Evolutionary conservation across 2,888 invertebrate species (phyloP), one percentile per base, ranked within the genome.

Genomic region (Sturmia bella): DNA sequence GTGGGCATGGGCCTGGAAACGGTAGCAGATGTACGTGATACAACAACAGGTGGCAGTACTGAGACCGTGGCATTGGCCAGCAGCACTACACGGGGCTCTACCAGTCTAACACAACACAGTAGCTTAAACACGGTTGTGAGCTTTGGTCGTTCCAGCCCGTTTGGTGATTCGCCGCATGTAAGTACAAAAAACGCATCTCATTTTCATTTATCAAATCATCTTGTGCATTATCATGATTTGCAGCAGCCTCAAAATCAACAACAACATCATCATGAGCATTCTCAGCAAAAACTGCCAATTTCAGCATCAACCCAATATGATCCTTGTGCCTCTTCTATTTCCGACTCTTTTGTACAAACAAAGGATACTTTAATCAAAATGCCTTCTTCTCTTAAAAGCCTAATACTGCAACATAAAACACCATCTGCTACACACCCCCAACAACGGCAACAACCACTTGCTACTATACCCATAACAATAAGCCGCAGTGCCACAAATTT

Each of bases 331-430:
- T 89, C 89, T 70, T 89, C 89, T 84, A 86, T 86, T 78, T 89
- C 89, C 69, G 89, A 89, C 59, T 88, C 89, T 77, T 85, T 87
- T 82, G 84, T 88, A 83, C 73, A 70, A 43, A 84, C 86, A 80
- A 85, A 86, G 56, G 86, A 87, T 50, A 86, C 87, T 68, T 87
- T 85, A 66, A 90, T 90, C 83, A 88, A 89, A 78, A 88, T 90
- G 87, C 90, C 90, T 82, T 84, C 88, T 75, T 88, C 90, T 56
- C 84, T 90, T 6, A 90, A 90, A 85, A 88, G 88, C 61, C 87
- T 90, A 66, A 90, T 90, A 54, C 68, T 89, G 72, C 89, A 89
- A 81, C 88, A 88, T 27, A 88, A 88, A 59, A 83, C 85, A 12
- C 54, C 84, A 61, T 45, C 74, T n/a, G 32, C 61, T 19, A 70